Evolutionary conservation across 2,888 invertebrate species (phyloP).

Genomic region (Sceliomorpha sp.): DNA sequence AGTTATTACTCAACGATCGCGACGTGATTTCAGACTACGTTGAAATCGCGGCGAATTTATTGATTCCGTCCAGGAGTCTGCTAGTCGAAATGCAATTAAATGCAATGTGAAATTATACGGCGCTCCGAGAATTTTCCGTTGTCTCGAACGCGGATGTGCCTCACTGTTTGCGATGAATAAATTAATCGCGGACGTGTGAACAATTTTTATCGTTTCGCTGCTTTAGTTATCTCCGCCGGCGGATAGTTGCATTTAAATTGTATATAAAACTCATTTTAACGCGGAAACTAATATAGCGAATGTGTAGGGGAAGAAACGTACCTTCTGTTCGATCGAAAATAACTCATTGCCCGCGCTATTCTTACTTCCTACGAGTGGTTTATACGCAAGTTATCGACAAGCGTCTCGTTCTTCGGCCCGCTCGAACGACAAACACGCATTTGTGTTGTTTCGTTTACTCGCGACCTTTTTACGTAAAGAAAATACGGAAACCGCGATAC

Average conservation of each 20-base stretch:
- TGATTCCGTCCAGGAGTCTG: conserved; percentile 31
- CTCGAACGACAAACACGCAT: too few species aligned
- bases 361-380: too few species aligned
- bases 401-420: too few species aligned
- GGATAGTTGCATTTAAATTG: conserved; percentile 20
- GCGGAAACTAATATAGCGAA: conserved; percentile 3
- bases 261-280: conserved; percentile 7
- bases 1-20: conserved; percentile 2
- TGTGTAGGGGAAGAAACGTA: not conserved
- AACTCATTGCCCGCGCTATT: too few species aligned
- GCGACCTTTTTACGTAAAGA: too few species aligned
- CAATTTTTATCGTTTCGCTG: conserved; percentile 31
- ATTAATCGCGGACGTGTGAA: conserved; percentile 41
- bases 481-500: too few species aligned
- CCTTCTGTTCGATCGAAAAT: too few species aligned
- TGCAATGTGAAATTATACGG: conserved; percentile 42
- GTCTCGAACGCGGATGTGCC: conserved; percentile 38
- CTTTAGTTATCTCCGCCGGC: conserved; percentile 12
- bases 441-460: too few species aligned
- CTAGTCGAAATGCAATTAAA: conserved; percentile 50
- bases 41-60: conserved; percentile 36
- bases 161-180: conserved; percentile 45
- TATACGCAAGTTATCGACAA: too few species aligned
- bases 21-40: not conserved
- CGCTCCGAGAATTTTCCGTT: conserved; percentile 22